Evolutionary conservation across 1,140 invertebrate genomes (phyloP), one percentile per base, ranked within the genome.

Genomic region (Aphaenogaster rudis): DNA sequence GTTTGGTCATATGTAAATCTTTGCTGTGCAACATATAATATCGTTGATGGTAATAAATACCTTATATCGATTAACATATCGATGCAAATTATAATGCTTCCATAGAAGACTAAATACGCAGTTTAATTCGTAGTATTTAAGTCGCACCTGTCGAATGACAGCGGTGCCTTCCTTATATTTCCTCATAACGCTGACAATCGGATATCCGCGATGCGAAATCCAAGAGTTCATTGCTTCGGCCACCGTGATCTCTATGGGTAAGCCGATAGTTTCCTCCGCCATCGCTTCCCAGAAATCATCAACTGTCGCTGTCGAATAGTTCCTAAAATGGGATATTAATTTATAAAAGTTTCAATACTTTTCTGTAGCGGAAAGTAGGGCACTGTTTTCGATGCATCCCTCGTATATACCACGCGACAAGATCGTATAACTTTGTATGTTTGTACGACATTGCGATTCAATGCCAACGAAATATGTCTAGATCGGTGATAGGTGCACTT

Each of bases 161-260:
- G 94, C 94, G 0, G 93, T 92, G 69, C 93, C 94, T 54, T 95
- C 93, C 4, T 94, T 86, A 79, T 97, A 96, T 90, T 97, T 93
- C 78, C 96, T 95, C 0, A 91, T 95, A 5, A 97, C 95, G 1
- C 95, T 97, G 2, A 98, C 94, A 3, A 97, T 94, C 0, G 97
- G 97, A 93, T 97, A 97, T 67, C 96, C 96, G 90, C 96, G 96
- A 93, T 97, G 96, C 33, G 95, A 93, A 1, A 96, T 96, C 97
- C 97, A 98, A 0, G 96, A 96, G 76, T 97, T 95, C 91, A 96
- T 96, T 17, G 96, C 94, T 8, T 95, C 92, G 76, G 95, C 93
- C 1, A 97, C 92, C 8, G 94, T 93, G 3, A 95, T 81, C 33
- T 89, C 88, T 4, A 71, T 8, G 1, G 93, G 88, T 54, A 96